Evolutionary conservation across 2,113 vertebrate genomes (phyloP).

Genomic region (Festucalex cinctus): DNA sequence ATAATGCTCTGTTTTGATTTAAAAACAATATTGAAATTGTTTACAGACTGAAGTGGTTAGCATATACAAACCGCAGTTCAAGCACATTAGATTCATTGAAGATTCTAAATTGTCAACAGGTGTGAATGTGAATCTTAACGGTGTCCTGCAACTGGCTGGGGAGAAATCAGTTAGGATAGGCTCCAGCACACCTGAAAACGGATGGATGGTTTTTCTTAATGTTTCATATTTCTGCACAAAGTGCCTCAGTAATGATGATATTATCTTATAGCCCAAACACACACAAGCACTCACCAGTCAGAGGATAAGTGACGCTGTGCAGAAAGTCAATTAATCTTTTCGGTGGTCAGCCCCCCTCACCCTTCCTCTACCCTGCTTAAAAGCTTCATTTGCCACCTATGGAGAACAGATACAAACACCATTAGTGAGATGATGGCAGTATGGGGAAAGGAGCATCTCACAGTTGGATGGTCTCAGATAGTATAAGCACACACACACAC

Average conservation of each 20-base stretch:
- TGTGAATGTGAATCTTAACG: no score
- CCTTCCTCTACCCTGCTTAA: slow-evolving; percentile 78
- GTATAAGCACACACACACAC: slow-evolving; percentile 38
- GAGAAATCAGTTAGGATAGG: no score
- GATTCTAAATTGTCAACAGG: no score
- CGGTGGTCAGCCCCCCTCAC: slow-evolving; percentile 56
- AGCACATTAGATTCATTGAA: no score
- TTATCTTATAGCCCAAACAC: slow-evolving; percentile 60
- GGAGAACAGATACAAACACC: slow-evolving; percentile 93
- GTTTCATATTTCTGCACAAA: slow-evolving; percentile 56
- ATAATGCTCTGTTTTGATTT: background rate
- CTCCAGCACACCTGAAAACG: background rate
- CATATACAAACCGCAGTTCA: no score
- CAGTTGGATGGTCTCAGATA: slow-evolving; percentile 88
- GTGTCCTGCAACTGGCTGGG: no score
- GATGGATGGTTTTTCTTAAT: slow-evolving; percentile 29
- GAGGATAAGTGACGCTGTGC: slow-evolving; percentile 65
- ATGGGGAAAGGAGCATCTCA: slow-evolving; percentile 83
- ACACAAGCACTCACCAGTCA: slow-evolving; percentile 64
- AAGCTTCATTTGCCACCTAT: slow-evolving; percentile 97
- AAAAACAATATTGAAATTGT: background rate
- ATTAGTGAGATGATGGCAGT: slow-evolving; percentile 86
- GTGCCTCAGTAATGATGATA: slow-evolving; percentile 48
- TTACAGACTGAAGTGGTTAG: no score
- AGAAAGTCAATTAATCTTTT: slow-evolving; percentile 85